phyloP scores from a whole-genome alignment of 1,140 invertebrate species.

The Drosophila oshimai region DNA sequence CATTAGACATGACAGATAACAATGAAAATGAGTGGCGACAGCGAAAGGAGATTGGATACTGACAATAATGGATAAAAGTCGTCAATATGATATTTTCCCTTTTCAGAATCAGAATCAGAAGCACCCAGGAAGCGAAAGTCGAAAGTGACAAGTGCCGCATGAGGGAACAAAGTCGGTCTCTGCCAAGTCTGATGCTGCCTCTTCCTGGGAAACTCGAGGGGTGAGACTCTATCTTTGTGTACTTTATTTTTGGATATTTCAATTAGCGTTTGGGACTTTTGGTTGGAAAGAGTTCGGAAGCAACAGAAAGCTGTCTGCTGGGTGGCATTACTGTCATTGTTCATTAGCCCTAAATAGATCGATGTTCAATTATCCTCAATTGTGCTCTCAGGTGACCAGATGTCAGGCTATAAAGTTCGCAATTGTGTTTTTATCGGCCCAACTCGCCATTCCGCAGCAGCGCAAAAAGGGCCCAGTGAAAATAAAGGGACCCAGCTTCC shows the following conservation, averaged over 20 bases:
- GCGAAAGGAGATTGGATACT: conserved; percentile 23
- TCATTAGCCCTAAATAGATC: conserved; percentile 14
- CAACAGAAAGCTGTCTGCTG: neutral
- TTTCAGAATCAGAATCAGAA: too few species aligned
- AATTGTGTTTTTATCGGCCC: conserved; percentile 12
- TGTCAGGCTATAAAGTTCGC: neutral
- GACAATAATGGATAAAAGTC: conserved; percentile 34
- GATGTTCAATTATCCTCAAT: conserved; percentile 10
- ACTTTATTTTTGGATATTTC: conserved; percentile 17
- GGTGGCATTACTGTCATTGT: neutral
- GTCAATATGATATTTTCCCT: conserved; percentile 23
- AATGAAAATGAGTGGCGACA: conserved; percentile 30
- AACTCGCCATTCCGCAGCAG: neutral
- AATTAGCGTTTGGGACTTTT: neutral
- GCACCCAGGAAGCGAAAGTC: neutral
- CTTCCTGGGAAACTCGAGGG: neutral
- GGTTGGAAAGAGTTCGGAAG: neutral
- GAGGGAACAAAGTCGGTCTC: conserved; percentile 2
- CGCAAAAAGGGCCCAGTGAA: neutral
- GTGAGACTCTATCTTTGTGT: conserved; percentile 2
- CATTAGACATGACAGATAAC: conserved; percentile 29
- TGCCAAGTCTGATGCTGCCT: conserved; percentile 5
- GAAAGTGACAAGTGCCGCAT: neutral
- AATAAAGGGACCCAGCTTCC: neutral
- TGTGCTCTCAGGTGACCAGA: neutral